phyloP scores from a whole-genome alignment of 2,113 vertebrate species.

The Vireo altiloquus region DNA sequence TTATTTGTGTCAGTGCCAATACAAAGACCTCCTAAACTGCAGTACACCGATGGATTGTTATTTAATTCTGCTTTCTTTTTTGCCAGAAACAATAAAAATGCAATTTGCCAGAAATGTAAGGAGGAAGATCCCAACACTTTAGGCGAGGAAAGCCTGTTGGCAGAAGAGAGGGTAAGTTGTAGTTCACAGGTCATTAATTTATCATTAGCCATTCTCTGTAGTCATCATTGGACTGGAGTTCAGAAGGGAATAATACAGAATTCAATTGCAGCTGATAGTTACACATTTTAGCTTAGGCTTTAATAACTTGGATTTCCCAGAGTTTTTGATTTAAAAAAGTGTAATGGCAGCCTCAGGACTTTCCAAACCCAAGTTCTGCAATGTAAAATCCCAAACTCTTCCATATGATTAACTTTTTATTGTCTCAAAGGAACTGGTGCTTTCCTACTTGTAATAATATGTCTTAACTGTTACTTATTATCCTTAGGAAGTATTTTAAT shows the following conservation, averaged over 20 bases:
- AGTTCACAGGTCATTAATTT: neutral
- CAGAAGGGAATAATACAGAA: neutral
- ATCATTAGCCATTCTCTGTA: neutral
- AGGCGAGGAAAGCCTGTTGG: constrained; percentile 63
- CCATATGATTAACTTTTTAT: neutral
- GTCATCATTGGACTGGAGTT: neutral
- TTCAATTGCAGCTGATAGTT: neutral
- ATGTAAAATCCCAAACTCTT: neutral
- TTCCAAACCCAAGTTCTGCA: neutral
- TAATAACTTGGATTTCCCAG: neutral
- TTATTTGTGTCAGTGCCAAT: neutral
- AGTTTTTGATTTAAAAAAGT: neutral
- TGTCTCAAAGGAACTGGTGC: neutral
- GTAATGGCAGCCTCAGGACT: neutral
- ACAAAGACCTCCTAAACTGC: neutral
- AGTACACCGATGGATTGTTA: neutral
- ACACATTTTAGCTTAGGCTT: neutral
- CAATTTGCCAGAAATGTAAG: constrained; percentile 74
- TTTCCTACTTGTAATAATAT: neutral
- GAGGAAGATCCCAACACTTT: constrained; percentile 56
- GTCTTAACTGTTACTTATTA: neutral
- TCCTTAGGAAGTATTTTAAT: neutral
- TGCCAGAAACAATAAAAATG: constrained; percentile 73
- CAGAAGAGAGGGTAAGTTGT: constrained; percentile 74
- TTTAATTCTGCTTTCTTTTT: neutral